Percentiles rank a stretch among this genome's conserved stretches.
phyloP scores from a whole-genome alignment of 2,888 invertebrate genomes.

The Auanema sp. region DNA sequence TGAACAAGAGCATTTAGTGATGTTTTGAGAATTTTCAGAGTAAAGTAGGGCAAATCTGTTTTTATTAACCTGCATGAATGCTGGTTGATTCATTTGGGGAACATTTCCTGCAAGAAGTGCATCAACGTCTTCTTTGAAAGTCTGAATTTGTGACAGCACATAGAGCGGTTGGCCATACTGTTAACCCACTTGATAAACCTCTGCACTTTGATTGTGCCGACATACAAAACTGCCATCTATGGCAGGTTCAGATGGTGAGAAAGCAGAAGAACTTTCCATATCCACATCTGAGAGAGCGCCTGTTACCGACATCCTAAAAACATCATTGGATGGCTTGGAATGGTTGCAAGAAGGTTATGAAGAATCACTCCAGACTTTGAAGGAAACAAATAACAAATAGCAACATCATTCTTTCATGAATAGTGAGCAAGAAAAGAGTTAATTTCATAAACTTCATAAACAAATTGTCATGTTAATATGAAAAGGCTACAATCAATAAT shows the following conservation, averaged over 20 bases:
- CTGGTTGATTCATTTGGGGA: slow-evolving; percentile 40
- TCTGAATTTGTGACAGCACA: slow-evolving; percentile 28
- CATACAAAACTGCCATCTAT: slow-evolving; percentile 52
- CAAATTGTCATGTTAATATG: too few species aligned
- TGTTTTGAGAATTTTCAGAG: neutral
- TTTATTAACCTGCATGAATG: slow-evolving; percentile 39
- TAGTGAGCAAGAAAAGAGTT: too few species aligned
- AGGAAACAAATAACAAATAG: too few species aligned
- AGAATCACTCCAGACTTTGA: too few species aligned
- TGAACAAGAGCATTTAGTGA: neutral
- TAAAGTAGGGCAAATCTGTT: neutral
- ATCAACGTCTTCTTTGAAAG: slow-evolving; percentile 61
- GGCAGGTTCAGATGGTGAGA: slow-evolving; percentile 49
- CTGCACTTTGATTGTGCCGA: slow-evolving; percentile 58
- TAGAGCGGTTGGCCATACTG: too few species aligned
- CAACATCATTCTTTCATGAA: too few species aligned
- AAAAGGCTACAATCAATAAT: too few species aligned
- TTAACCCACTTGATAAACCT: slow-evolving; percentile 54
- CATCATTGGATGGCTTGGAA: too few species aligned
- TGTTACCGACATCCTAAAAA: neutral
- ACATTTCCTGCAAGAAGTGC: slow-evolving; percentile 51
- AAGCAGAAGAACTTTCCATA: slow-evolving; percentile 46
- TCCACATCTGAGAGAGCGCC: slow-evolving; percentile 34
- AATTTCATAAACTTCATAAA: too few species aligned
- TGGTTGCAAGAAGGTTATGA: too few species aligned